Base-by-base conservation (phyloP, 1,140 invertebrate genomes). In the Aphelinus certus region DNA sequence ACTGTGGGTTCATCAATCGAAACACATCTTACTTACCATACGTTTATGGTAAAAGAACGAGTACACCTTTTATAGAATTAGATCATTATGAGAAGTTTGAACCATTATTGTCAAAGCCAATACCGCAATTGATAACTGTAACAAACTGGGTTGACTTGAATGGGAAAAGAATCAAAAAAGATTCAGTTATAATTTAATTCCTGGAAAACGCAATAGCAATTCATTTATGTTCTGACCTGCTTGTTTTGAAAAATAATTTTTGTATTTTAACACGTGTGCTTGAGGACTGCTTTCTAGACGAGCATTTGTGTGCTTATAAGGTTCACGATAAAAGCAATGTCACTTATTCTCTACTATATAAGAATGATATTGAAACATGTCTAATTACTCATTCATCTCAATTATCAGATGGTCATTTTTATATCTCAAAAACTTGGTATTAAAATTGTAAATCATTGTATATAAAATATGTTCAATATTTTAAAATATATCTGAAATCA, bases 121-220 rank as follows among this genome's bases (percentile, higher is more conserved):
- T 26, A 26, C 10, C 42, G 10, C 61, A 62, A 46, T 9, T 62
- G 9, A 3, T 62, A 47, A 62, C 45, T 62, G 9, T 46, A 10
- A 10, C 4, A 9, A 47, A 45, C 42, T 62, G 1, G 10, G 61
- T 62, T 7, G 1, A 1, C 3, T 62, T 62, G 9, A 46, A 62
- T 47, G 61, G 47, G 10, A 62, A 62, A 62, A 47, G 45, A 47
- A 62, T 62, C 47, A 62, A 47, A 62, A 62, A 62, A 62, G 42
- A 10, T 2, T 7, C 6, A 10, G 9, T 62, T 62, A 9, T 62
- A 0, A 9, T 62, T 3, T 10, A 47, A 9, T 62, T 62, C 26
- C 26, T 26, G 26, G 26, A 26, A 26, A 26, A 26, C 26, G 26
- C 26, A 26, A 26, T 26, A 26, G 26, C 26, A 26, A 26, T 26